A percentile compares a stretch with the other conserved stretches of the same genome.
These are phyloP conservation scores for Paraescarpia echinospica DNA, from an alignment of 1,140 invertebrate genomes.

Conservation along the genomic window DNA sequence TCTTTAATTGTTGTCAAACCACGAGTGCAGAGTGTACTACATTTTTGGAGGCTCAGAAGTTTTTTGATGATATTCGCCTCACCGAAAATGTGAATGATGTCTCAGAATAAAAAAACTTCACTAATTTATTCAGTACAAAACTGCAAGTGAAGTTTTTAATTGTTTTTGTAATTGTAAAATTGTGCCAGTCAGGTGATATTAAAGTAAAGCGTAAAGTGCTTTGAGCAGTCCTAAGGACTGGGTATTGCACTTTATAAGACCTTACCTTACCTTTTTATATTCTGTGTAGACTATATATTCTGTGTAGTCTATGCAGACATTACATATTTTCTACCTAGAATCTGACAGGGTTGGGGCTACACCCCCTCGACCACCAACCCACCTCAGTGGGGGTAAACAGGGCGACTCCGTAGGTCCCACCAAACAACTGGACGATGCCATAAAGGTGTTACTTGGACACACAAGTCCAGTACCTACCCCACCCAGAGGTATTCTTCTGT, in stretches of 20 bases:
- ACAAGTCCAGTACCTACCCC: background rate
- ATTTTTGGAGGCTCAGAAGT: background rate
- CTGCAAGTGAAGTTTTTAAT: too few species aligned
- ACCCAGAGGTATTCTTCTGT: background rate
- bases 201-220: too few species aligned
- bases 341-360: background rate
- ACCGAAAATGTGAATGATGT: background rate
- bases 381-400: background rate
- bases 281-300: too few species aligned
- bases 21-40: background rate
- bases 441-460: background rate
- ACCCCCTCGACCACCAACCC: background rate
- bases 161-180: too few species aligned
- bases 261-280: too few species aligned
- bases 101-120: too few species aligned
- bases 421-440: background rate
- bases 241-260: too few species aligned
- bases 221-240: too few species aligned
- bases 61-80: background rate
- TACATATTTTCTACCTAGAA: background rate
- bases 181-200: background rate
- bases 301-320: background rate
- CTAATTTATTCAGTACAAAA: too few species aligned
- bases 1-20: background rate
- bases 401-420: background rate